Conservation (phyloP, 2,888 invertebrate species). For the Papilio demoleus region DNA sequence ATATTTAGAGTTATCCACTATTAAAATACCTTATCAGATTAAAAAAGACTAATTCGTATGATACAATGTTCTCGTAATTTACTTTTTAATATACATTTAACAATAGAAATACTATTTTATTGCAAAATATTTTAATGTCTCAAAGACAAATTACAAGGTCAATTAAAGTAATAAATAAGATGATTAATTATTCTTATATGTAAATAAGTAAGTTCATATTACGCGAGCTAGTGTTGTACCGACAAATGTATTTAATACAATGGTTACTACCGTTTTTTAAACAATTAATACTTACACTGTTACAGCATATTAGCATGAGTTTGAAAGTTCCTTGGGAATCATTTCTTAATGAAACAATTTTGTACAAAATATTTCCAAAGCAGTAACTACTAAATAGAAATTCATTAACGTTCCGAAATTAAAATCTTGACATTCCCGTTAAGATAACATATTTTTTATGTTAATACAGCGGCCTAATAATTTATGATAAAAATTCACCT, state of each 20-base stretch:
- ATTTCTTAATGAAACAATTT: background rate
- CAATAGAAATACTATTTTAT: conserved; percentile 40
- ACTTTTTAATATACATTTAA: conserved; percentile 26
- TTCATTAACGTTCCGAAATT: no score
- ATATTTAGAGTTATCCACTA: no score
- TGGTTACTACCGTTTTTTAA: conserved; percentile 1
- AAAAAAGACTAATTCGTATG: background rate
- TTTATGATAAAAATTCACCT: no score
- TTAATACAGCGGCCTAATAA: no score
- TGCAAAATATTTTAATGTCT: conserved; percentile 29
- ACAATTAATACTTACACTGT: background rate
- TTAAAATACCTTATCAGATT: no score
- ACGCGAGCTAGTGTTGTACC: conserved; percentile 37
- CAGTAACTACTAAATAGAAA: no score
- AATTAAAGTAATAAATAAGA: conserved; percentile 40
- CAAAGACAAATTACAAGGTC: conserved; percentile 38
- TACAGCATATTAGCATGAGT: background rate
- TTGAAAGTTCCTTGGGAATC: conserved; percentile 27
- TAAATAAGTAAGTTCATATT: conserved; percentile 32
- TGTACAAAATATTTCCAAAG: no score
- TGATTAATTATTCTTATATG: conserved; percentile 33
- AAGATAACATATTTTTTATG: no score
- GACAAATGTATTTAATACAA: conserved; percentile 27
- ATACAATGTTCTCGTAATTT: conserved; percentile 27
- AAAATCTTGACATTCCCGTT: no score